Evolutionary conservation across 2,888 invertebrate genomes (phyloP), one percentile per base, ranked within the genome.

Genomic region (Temnothorax ravouxi): DNA sequence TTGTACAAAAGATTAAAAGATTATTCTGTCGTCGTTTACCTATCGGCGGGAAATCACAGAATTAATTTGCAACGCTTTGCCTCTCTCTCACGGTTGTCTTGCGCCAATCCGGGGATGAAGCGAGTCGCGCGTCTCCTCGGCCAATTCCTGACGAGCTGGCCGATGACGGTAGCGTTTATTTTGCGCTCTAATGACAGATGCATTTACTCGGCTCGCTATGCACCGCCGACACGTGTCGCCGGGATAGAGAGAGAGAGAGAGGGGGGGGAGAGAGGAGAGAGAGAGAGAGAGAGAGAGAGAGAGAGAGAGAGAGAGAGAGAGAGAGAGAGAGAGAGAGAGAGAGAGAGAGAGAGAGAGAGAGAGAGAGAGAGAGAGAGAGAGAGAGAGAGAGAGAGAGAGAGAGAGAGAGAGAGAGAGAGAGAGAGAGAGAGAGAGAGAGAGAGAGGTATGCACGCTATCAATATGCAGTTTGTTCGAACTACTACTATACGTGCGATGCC

Each of bases 121-220:
- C 9, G 29, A 79, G 29, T n/a, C 47, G 34, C 47, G 34, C 47
- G 34, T 66, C 44, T 44, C 34, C 59, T 79, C 44, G 18, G 75
- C 66, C 77, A 77, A 77, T 66, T 77, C 66, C 25, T 54, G 29
- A 44, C 21, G 44, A 67, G 56, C 18, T 67, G 29, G 44, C n/a
- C 67, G 77, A 79, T 79, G 56, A 79, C 21, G 79, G 69, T 69
- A 69, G 79, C 25, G 79, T 34, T 79, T 69, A 79, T 79, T 79
- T 79, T 69, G 69, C 47, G 47, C 47, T 69, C 44, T 79, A 79
- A 79, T 79, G 79, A 77, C 77, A 66, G 66, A 79, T 69, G 15
- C 79, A 79, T 69, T 79, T 69, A 79, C 69, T 69, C 44, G 59
- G 21, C 67, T 76, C 54, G 76, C 76, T 41, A 38, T 75, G 50